A percentile compares a stretch with the other conserved stretches of the same genome.
Evolutionary conservation across 2,888 invertebrate species (phyloP).

Genomic region (Spodoptera exigua): DNA sequence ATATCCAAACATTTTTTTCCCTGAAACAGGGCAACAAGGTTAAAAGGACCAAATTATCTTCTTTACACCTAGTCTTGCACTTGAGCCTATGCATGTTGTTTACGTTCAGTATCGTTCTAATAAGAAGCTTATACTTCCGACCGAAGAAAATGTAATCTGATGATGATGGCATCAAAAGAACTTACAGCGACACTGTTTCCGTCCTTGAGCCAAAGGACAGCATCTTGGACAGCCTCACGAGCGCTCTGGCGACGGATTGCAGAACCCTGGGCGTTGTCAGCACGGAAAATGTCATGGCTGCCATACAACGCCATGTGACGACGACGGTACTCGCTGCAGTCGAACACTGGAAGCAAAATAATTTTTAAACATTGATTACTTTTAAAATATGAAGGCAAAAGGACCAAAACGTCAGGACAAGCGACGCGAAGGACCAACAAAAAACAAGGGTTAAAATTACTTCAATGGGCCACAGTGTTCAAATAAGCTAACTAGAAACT

Average conservation of each 20-base stretch:
- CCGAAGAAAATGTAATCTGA: too few species aligned
- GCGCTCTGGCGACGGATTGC: conserved; percentile 95
- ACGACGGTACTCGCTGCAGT: conserved; percentile 97
- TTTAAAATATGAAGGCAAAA: not conserved
- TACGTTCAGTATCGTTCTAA: too few species aligned
- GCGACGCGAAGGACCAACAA: conserved; percentile 7
- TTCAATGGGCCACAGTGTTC: too few species aligned
- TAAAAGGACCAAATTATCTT: too few species aligned
- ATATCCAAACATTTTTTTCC: too few species aligned
- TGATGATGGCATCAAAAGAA: conserved; percentile 40
- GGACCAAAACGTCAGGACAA: not conserved
- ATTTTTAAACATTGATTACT: conserved; percentile 5
- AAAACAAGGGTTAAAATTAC: too few species aligned
- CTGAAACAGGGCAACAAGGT: too few species aligned
- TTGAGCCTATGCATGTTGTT: too few species aligned
- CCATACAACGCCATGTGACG: conserved; percentile 94
- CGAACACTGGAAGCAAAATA: conserved; percentile 92
- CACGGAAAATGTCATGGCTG: conserved; percentile 96
- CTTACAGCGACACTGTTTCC: conserved; percentile 95
- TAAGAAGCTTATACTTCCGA: too few species aligned
- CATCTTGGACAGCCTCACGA: conserved; percentile 95
- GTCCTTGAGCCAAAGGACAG: conserved; percentile 93
- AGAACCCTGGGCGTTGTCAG: conserved; percentile 95
- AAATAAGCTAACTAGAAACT: too few species aligned
- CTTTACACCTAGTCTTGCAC: too few species aligned